Evolutionary conservation across 2,113 vertebrate genomes (phyloP).

Genomic region (Echinops telfairi): DNA sequence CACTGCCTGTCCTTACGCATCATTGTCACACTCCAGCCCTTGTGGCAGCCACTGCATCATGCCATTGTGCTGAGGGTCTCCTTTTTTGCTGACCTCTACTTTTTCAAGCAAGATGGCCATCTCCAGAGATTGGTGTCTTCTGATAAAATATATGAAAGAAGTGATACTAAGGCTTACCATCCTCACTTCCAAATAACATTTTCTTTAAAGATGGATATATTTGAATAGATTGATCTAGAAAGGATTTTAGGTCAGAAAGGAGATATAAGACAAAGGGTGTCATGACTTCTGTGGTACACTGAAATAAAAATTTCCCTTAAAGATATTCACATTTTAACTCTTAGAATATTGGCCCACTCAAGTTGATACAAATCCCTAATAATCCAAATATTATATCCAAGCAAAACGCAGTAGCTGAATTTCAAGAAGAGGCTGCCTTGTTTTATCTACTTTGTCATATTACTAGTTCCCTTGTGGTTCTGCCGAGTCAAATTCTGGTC

Average conservation of each 20-base stretch:
- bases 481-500: no score
- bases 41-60: neutral
- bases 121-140: no score
- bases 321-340: neutral
- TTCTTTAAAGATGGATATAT: no score
- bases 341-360: neutral
- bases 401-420: neutral
- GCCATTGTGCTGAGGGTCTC: neutral
- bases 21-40: neutral
- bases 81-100: neutral
- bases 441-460: rapidly evolving
- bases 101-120: neutral
- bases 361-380: no score
- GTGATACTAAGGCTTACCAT: no score
- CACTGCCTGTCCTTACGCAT: neutral
- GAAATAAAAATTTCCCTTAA: neutral
- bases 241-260: no score
- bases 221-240: no score
- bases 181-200: no score
- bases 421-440: rapidly evolving
- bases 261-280: neutral
- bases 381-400: neutral
- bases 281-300: no score
- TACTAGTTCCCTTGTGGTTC: neutral
- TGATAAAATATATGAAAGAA: no score